Evolutionary conservation across 92 coral and sea anemone genomes (phyloP).

Genomic region (Montipora capitata): DNA sequence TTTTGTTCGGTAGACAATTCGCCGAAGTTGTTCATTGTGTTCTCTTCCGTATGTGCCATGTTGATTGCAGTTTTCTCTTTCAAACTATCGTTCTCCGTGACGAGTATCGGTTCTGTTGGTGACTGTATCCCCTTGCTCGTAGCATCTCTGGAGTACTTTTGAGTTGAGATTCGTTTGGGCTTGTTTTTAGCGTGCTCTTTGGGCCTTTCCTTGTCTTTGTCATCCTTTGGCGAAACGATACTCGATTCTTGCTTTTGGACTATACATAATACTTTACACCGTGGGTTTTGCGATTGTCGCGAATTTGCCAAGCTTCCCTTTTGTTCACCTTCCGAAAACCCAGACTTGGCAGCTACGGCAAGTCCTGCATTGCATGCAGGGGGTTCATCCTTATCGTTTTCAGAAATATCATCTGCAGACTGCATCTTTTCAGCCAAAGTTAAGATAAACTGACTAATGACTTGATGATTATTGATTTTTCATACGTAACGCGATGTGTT

Average conservation of each 20-base stretch:
- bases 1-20: background rate
- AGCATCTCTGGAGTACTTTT: background rate
- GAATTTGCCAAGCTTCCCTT: background rate
- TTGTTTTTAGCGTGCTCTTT: background rate
- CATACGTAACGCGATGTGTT: too few relatives aligned
- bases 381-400: background rate
- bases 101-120: background rate
- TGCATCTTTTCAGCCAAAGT: too few relatives aligned
- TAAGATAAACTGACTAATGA: too few relatives aligned
- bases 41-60: background rate
- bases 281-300: background rate
- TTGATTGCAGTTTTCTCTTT: background rate
- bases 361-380: constrained; percentile 3
- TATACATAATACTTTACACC: background rate
- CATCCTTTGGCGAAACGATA: background rate
- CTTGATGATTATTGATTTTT: background rate
- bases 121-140: background rate
- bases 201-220: background rate
- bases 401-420: background rate
- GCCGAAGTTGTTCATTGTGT: background rate
- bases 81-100: background rate
- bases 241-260: background rate
- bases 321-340: background rate
- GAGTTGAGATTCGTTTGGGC: background rate
- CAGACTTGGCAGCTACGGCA: constrained; percentile 8